Percentiles rank a stretch among this genome's conserved stretches.
Evolutionary conservation across 92 coral and sea anemone genomes (phyloP).

Genomic region (Bergia puertoricense): DNA sequence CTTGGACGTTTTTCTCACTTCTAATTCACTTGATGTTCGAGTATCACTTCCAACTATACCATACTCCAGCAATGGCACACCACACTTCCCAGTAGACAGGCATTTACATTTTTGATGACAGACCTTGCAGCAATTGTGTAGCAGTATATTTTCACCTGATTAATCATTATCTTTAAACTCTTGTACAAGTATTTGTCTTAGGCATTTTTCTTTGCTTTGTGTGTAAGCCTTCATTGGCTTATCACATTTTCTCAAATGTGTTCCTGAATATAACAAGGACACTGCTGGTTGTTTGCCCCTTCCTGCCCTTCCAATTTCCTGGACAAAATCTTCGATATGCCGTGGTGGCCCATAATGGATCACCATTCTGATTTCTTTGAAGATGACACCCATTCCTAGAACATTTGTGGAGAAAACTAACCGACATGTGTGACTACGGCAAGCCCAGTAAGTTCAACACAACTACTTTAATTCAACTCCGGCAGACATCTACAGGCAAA

Average conservation of each 20-base stretch:
- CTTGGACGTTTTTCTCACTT: neutral
- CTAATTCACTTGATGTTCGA: neutral
- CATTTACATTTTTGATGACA: constrained; percentile 55
- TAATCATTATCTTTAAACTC: constrained; percentile 41
- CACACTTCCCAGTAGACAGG: constrained; percentile 10
- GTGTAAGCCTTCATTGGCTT: constrained; percentile 43
- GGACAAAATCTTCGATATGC: constrained; percentile 21
- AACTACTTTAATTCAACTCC: too few relatives aligned
- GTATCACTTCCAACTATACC: neutral
- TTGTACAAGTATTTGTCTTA: constrained; percentile 40
- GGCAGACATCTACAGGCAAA: too few relatives aligned
- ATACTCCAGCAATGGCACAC: neutral
- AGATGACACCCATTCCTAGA: constrained; percentile 63
- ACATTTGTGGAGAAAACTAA: constrained; percentile 68
- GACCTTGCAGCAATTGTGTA: constrained; percentile 51
- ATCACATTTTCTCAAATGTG: constrained; percentile 52
- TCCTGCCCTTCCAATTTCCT: constrained; percentile 46
- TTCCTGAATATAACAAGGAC: constrained; percentile 23
- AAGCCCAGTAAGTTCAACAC: too few relatives aligned
- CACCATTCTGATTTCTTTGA: constrained; percentile 9
- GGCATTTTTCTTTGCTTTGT: neutral
- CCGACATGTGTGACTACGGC: constrained; percentile 50
- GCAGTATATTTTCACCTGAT: neutral
- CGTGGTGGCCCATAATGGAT: constrained; percentile 44
- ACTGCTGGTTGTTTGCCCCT: constrained; percentile 27